Evolutionary conservation across 2,113 vertebrate genomes (phyloP).

Genomic region (Ciconia maguari): DNA sequence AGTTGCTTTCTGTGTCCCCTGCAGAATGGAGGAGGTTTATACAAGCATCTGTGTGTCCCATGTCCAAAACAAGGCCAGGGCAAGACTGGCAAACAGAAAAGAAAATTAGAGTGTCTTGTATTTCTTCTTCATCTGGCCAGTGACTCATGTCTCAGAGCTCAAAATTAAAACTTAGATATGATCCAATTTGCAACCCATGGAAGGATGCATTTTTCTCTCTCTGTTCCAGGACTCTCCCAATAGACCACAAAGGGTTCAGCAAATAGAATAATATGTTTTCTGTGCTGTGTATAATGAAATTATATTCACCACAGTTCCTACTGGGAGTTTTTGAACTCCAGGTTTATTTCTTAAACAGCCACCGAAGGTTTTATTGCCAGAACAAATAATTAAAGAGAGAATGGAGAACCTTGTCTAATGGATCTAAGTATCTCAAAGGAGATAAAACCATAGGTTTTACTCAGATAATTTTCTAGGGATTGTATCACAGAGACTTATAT

Average conservation of each 20-base stretch:
- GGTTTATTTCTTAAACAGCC: conserved; percentile 31
- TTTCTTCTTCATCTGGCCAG: background rate
- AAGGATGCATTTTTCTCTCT: conserved; percentile 1
- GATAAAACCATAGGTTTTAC: background rate
- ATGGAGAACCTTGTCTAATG: background rate
- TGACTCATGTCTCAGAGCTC: background rate
- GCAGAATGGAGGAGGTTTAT: background rate
- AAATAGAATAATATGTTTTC: conserved; percentile 19
- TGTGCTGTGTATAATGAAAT: conserved; percentile 6
- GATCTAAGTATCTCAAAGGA: background rate
- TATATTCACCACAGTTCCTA: conserved; percentile 2
- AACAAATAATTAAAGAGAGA: conserved; percentile 45
- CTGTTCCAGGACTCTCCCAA: background rate
- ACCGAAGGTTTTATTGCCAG: background rate
- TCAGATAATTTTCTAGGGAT: background rate
- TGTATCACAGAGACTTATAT: background rate
- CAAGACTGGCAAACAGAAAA: background rate
- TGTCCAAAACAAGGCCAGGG: background rate
- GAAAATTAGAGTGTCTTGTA: background rate
- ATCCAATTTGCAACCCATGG: background rate
- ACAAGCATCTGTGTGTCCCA: background rate
- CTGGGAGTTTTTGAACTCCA: conserved; percentile 19
- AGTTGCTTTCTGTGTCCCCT: background rate
- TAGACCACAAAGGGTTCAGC: background rate
- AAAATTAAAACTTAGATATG: background rate